A percentile compares a stretch with the other conserved stretches of the same genome.
Conservation (phyloP, 2,888 invertebrate genomes). For the Druceiella hillmani region DNA sequence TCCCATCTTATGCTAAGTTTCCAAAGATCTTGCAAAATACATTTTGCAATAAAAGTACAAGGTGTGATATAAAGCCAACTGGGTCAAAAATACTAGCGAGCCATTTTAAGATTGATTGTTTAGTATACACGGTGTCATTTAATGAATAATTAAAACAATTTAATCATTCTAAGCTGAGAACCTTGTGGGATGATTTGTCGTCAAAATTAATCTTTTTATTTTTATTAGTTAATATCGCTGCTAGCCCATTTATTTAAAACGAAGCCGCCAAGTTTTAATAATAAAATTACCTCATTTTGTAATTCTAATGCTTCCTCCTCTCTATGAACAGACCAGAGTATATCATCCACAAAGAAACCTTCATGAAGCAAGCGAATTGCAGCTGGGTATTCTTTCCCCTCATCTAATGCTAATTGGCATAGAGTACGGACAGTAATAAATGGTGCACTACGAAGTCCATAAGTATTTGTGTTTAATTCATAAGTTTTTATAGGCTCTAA, state of each 20-base stretch:
- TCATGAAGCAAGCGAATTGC: slow-evolving; percentile 9
- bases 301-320: slow-evolving; percentile 8
- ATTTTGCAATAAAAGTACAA: too few species aligned
- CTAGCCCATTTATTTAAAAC: slow-evolving; percentile 20
- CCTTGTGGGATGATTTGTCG: too few species aligned
- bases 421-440: slow-evolving; percentile 14
- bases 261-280: slow-evolving; percentile 23
- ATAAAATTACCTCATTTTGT: slow-evolving; percentile 14
- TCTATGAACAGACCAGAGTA: slow-evolving; percentile 9
- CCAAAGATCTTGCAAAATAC: too few species aligned
- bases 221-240: too few species aligned
- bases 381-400: slow-evolving; percentile 9
- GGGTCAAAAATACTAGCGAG: too few species aligned
- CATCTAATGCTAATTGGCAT: slow-evolving; percentile 15
- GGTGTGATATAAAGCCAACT: too few species aligned
- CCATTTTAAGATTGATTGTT: too few species aligned
- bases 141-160: too few species aligned
- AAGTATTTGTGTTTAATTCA: slow-evolving; percentile 18
- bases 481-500: slow-evolving; percentile 16
- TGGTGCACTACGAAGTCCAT: slow-evolving; percentile 12
- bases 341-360: slow-evolving; percentile 15
- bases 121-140: too few species aligned
- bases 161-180: too few species aligned
- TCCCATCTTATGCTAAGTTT: too few species aligned
- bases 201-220: too few species aligned